These are phyloP conservation scores for Mirounga angustirostris DNA, from an alignment of 2,113 vertebrate species.

Conservation along the genomic window DNA sequence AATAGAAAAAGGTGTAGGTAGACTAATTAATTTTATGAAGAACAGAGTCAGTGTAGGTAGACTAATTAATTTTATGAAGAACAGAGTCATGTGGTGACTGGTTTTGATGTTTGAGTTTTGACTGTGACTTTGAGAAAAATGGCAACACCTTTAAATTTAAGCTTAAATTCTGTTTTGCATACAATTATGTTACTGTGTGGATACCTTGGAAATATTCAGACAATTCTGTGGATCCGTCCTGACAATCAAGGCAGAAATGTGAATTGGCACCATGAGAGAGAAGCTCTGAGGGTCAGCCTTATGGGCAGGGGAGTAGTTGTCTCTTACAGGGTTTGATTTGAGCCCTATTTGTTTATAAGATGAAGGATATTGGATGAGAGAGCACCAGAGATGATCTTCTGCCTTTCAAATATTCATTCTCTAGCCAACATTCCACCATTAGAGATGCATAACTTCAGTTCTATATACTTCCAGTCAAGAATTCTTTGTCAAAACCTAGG, in stretches of 20 bases:
- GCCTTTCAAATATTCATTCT: not conserved
- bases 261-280: not conserved
- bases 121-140: slow-evolving; percentile 35
- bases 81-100: not conserved
- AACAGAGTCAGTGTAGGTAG: not conserved
- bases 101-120: slow-evolving; percentile 12
- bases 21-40: not conserved
- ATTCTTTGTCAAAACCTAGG: slow-evolving; percentile 2
- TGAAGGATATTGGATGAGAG: not conserved
- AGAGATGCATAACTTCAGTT: not conserved
- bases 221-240: not conserved
- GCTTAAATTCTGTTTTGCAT: not conserved
- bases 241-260: not conserved
- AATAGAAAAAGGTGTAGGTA: not conserved
- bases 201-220: not conserved
- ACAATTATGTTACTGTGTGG: not conserved
- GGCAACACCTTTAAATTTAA: slow-evolving; percentile 17
- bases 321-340: not conserved
- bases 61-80: not conserved
- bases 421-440: not conserved
- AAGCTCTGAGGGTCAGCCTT: not conserved
- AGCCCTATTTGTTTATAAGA: not conserved
- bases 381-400: not conserved
- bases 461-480: not conserved
- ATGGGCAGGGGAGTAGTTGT: no score